Conservation (phyloP, 2,888 invertebrate species). For the Acrocyrtus sp. region DNA sequence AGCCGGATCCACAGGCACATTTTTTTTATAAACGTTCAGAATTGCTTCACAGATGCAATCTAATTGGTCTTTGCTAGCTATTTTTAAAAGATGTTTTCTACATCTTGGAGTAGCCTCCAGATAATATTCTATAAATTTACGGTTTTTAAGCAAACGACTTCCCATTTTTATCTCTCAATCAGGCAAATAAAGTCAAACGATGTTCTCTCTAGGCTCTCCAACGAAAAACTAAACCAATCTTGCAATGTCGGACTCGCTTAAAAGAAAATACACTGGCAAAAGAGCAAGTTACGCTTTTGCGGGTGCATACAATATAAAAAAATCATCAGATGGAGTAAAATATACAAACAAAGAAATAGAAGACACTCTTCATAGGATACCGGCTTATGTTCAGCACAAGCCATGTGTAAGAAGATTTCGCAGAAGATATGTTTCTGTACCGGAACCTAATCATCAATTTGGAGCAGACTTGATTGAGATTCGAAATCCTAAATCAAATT, state of each 20-base stretch:
- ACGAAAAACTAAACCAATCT: too few relatives aligned
- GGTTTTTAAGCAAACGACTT: not conserved
- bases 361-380: not conserved
- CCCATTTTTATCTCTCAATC: too few relatives aligned
- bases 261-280: not conserved
- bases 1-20: not conserved
- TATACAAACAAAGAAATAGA: not conserved
- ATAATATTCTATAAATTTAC: slow-evolving; percentile 9
- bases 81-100: slow-evolving; percentile 7
- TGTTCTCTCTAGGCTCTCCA: too few relatives aligned
- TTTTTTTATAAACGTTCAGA: slow-evolving; percentile 13
- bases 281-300: not conserved
- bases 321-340: not conserved
- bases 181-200: too few relatives aligned
- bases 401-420: slow-evolving; percentile 8
- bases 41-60: slow-evolving; percentile 4
- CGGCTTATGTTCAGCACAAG: slow-evolving; percentile 8
- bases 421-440: slow-evolving; percentile 7
- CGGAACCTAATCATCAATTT: slow-evolving; percentile 7
- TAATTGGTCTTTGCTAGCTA: not conserved
- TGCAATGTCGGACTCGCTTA: too few relatives aligned
- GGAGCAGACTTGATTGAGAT: slow-evolving; percentile 45
- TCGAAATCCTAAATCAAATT: slow-evolving; percentile 33
- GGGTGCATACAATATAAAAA: not conserved
- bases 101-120: not conserved